phyloP scores from a whole-genome alignment of 37 sponge, comb jelly and placozoan genomes.

The Cladorhizidae sp. region DNA sequence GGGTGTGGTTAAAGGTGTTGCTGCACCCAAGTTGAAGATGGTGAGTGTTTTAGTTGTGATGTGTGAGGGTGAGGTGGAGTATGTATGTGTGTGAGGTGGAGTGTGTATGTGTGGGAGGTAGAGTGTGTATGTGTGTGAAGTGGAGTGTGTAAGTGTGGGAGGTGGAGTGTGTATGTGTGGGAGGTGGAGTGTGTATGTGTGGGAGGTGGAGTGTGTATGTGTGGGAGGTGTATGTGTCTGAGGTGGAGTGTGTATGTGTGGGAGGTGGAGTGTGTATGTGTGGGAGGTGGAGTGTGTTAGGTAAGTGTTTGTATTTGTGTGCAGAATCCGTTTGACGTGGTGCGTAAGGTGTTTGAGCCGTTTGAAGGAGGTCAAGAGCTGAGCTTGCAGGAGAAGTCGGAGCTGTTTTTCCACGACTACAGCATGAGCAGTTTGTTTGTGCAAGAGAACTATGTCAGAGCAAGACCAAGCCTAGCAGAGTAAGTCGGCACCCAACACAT shows the following conservation, averaged over 20 bases:
- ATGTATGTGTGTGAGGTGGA: neutral
- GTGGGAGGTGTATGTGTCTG: neutral
- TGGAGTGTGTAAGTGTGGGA: neutral
- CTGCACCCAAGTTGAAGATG: constrained; percentile 73
- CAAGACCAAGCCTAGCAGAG: constrained; percentile 41
- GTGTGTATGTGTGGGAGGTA: too few species aligned
- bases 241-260: neutral
- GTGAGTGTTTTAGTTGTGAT: constrained; percentile 28
- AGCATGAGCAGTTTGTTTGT: constrained; percentile 89
- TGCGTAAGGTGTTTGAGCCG: constrained; percentile 73
- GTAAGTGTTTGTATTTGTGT: neutral
- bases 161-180: too few species aligned
- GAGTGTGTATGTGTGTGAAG: neutral
- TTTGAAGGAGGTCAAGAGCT: constrained; percentile 51
- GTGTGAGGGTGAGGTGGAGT: neutral
- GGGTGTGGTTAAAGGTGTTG: constrained; percentile 70
- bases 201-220: too few species aligned
- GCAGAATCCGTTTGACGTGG: constrained; percentile 92
- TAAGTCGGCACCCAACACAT: neutral
- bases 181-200: too few species aligned
- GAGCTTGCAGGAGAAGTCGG: constrained; percentile 72
- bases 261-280: too few species aligned
- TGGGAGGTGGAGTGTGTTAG: neutral
- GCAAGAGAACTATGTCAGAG: constrained; percentile 91
- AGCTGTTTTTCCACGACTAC: constrained; percentile 97